These are phyloP conservation scores for Pandemis cinnamomeana DNA, from an alignment of 2,888 invertebrate species.

Conservation along the genomic window DNA sequence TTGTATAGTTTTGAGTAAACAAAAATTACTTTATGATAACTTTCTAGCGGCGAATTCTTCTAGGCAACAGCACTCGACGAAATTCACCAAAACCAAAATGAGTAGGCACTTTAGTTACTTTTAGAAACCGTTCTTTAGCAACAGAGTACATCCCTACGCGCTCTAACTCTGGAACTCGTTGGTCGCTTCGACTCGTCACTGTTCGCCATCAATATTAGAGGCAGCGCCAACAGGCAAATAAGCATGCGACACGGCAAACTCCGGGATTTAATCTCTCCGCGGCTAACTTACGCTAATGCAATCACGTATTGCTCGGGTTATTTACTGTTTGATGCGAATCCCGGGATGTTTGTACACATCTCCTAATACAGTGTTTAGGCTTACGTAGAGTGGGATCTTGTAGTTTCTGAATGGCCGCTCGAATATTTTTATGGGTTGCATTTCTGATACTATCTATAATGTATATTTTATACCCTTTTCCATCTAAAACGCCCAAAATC, in stretches of 20 bases:
- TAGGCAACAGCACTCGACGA: no score
- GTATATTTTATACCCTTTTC: no score
- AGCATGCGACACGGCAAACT: conserved; percentile 61
- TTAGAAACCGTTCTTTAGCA: neutral
- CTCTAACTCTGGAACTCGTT: conserved; percentile 9
- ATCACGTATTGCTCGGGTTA: conserved; percentile 31
- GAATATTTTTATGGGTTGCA: neutral
- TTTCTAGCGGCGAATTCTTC: no score
- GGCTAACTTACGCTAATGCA: conserved; percentile 49
- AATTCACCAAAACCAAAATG: no score
- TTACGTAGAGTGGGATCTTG: neutral
- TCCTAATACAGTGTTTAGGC: neutral
- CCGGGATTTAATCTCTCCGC: conserved; percentile 62
- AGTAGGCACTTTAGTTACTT: neutral
- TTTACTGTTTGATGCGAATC: conserved; percentile 25
- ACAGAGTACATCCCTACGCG: conserved; percentile 5
- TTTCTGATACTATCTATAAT: neutral
- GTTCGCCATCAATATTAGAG: conserved; percentile 73
- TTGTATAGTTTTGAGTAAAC: no score
- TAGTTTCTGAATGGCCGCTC: neutral
- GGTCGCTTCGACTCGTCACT: neutral
- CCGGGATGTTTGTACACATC: neutral
- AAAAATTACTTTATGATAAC: no score
- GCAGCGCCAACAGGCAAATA: conserved; percentile 69
- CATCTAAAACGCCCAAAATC: no score